Evolutionary conservation across 37 sponge, comb jelly and placozoan species (phyloP).

Genomic region (Ianthella basta): DNA sequence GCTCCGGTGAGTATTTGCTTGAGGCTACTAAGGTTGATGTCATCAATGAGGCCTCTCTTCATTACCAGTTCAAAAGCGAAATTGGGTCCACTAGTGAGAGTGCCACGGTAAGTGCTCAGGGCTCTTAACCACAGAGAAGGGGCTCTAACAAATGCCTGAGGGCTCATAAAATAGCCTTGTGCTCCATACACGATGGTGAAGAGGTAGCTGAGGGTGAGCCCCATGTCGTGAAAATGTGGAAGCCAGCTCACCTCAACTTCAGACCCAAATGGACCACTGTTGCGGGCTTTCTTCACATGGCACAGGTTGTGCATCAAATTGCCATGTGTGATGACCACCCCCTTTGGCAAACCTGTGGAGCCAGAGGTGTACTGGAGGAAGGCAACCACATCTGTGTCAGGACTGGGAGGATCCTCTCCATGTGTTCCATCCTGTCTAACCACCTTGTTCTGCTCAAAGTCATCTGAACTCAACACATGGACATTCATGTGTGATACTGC

Average conservation of each 20-base stretch:
- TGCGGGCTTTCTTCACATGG: neutral
- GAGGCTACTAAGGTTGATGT: conserved; percentile 16
- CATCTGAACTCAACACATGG: too few species aligned
- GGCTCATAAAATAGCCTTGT: conserved; percentile 54
- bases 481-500: too few species aligned
- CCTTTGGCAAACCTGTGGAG: conserved; percentile 50
- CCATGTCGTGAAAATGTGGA: conserved; percentile 48
- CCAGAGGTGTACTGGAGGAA: conserved; percentile 64
- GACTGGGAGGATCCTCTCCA: neutral
- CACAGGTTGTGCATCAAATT: conserved; percentile 44
- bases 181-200: conserved; percentile 19
- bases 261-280: neutral
- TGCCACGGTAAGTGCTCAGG: conserved; percentile 37
- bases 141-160: conserved; percentile 24
- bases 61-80: conserved; percentile 42
- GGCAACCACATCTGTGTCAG: conserved; percentile 15
- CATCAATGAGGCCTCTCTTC: neutral
- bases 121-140: conserved; percentile 45
- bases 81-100: conserved; percentile 37
- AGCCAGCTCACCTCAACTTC: conserved; percentile 45
- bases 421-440: too few species aligned
- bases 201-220: conserved; percentile 43
- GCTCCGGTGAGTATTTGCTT: conserved; percentile 16
- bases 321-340: conserved; percentile 36
- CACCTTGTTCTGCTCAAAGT: too few species aligned